Conservation (phyloP, 1,140 invertebrate genomes). For the Chymomyza costata region DNA sequence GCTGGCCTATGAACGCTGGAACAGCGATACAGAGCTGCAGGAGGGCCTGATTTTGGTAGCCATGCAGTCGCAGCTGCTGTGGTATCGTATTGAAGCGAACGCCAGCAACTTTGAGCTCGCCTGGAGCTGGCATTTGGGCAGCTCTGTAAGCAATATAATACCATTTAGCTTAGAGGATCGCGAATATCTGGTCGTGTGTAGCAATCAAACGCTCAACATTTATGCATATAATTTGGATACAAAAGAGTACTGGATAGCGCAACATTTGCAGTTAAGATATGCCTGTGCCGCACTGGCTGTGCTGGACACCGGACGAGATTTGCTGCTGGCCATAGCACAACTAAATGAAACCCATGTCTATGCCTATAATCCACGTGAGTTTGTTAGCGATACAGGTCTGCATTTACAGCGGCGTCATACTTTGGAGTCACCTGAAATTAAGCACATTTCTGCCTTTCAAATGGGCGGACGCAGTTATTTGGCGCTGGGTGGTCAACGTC, state of each 20-base stretch:
- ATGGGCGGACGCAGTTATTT: constrained; percentile 75
- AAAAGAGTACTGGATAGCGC: constrained; percentile 60
- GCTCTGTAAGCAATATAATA: constrained; percentile 18
- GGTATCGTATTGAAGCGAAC: constrained; percentile 35
- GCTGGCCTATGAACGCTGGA: constrained; percentile 45
- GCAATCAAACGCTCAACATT: constrained; percentile 44
- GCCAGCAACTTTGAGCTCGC: constrained; percentile 6
- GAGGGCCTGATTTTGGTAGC: constrained; percentile 50
- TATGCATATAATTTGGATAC: constrained; percentile 47
- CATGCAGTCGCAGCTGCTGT: constrained; percentile 32
- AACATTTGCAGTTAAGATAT: constrained; percentile 46
- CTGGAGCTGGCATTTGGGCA: constrained; percentile 53
- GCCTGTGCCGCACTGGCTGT: constrained; percentile 34
- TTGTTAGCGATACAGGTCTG: constrained; percentile 7
- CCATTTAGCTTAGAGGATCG: constrained; percentile 39
- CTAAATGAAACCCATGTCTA: constrained; percentile 40
- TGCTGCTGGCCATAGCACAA: constrained; percentile 59
- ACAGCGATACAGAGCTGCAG: constrained; percentile 22
- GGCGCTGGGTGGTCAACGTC: constrained; percentile 69
- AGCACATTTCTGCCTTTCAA: constrained; percentile 59
- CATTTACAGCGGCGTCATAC: constrained; percentile 37
- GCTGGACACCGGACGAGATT: constrained; percentile 55
- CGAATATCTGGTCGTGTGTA: constrained; percentile 35
- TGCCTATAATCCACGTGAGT: constrained; percentile 29
- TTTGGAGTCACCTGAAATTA: constrained; percentile 34